Evolutionary conservation across 2,113 vertebrate species (phyloP).

Genomic region (Dolichotis patagonum): DNA sequence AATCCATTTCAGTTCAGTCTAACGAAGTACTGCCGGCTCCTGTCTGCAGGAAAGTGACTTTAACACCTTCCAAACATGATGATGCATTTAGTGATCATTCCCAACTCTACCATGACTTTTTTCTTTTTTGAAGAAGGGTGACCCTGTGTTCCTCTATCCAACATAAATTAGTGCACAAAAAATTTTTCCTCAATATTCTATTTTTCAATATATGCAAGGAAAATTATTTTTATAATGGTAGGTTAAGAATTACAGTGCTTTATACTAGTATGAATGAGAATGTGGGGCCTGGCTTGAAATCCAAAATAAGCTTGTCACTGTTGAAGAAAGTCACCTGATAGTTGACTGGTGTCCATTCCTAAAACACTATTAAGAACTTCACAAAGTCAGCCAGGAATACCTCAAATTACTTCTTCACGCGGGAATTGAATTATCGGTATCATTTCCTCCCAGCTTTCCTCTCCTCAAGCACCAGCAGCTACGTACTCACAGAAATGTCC

Average conservation of each 20-base stretch:
- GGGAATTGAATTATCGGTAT: not conserved
- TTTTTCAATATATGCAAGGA: not conserved
- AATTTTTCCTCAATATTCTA: not conserved
- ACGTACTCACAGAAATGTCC: accelerated
- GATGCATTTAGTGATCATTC: not conserved
- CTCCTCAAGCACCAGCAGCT: not conserved
- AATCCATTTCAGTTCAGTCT: slow-evolving; percentile 41
- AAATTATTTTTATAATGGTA: not conserved
- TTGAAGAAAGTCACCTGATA: not conserved
- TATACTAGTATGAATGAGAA: not conserved
- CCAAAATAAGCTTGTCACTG: not conserved
- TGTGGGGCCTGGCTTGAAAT: not conserved
- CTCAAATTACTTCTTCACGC: not conserved
- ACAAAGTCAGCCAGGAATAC: not conserved
- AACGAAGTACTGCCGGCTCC: not conserved
- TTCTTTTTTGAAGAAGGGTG: not conserved
- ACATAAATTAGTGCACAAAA: not conserved
- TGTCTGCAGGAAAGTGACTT: not conserved
- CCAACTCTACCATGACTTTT: not conserved
- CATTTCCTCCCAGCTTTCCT: not conserved
- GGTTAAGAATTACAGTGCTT: not conserved
- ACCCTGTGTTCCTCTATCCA: not conserved
- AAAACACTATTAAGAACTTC: not conserved
- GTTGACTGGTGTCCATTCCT: not conserved
- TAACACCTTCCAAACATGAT: not conserved